These are phyloP conservation scores for Tupiocoris notatus DNA, from an alignment of 2,888 invertebrate genomes.

Conservation along the genomic window DNA sequence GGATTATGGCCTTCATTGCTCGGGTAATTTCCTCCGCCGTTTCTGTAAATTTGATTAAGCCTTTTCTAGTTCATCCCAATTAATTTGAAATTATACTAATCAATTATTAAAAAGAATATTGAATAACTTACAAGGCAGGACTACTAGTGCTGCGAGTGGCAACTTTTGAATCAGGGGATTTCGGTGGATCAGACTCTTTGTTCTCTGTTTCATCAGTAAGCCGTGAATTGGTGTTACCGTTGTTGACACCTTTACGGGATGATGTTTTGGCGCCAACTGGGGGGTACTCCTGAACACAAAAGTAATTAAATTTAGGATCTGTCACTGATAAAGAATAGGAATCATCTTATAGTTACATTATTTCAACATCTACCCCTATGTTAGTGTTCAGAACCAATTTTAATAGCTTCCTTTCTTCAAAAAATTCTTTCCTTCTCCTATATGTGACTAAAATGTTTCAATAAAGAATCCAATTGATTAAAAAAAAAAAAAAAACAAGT, in stretches of 20 bases:
- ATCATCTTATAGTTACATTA: neutral
- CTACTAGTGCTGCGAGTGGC: slow-evolving; percentile 32
- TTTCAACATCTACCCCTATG: no score
- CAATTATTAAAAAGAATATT: no score
- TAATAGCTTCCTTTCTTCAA: neutral
- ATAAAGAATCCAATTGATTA: neutral
- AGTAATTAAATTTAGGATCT: neutral
- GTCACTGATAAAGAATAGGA: neutral
- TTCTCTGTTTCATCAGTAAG: slow-evolving; percentile 52
- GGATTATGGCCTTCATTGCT: slow-evolving; percentile 70
- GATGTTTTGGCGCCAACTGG: slow-evolving; percentile 58
- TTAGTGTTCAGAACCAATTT: no score
- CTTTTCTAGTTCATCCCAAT: no score
- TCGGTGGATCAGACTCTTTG: slow-evolving; percentile 38
- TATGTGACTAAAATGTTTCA: neutral
- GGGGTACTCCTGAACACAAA: slow-evolving; percentile 60
- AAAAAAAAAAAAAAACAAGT: neutral
- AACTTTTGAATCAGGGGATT: slow-evolving; percentile 46
- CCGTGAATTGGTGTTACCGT: slow-evolving; percentile 53
- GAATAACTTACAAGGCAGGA: slow-evolving; percentile 35
- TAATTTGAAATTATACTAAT: no score
- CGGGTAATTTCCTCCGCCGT: slow-evolving; percentile 45
- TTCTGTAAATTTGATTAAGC: slow-evolving; percentile 44
- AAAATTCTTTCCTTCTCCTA: neutral
- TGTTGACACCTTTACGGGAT: slow-evolving; percentile 54